phyloP scores from a whole-genome alignment of 2,888 invertebrate genomes.

The Leptinotarsa juncta region DNA sequence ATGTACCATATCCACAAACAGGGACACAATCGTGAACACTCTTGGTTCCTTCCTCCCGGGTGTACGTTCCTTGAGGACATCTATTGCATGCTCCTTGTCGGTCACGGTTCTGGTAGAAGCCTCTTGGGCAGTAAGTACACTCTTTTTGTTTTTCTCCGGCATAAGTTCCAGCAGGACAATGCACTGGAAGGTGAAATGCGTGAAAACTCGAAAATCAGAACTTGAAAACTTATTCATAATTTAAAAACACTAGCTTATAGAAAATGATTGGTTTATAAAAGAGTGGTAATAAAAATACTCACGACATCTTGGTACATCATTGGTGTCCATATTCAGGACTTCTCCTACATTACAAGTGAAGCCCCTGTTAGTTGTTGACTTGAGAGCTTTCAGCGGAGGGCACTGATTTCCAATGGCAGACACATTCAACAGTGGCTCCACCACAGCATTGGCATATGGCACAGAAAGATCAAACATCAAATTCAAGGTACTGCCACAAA shows the following conservation, averaged over 20 bases:
- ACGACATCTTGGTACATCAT: constrained; percentile 92
- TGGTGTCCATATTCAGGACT: constrained; percentile 92
- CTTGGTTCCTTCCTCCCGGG: constrained; percentile 90
- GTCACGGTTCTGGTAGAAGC: constrained; percentile 93
- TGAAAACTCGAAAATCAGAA: background rate
- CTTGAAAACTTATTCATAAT: too few relatives aligned
- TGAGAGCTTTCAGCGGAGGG: constrained; percentile 88
- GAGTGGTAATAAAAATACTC: constrained; percentile 65
- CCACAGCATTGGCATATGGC: constrained; percentile 90
- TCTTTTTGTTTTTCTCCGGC: constrained; percentile 90
- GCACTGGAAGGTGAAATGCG: constrained; percentile 70
- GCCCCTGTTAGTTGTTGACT: constrained; percentile 86
- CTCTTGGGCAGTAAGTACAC: constrained; percentile 91
- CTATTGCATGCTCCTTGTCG: constrained; percentile 90
- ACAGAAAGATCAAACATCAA: constrained; percentile 94
- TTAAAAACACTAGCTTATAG: too few relatives aligned
- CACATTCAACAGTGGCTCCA: constrained; percentile 89
- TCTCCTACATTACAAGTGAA: constrained; percentile 95
- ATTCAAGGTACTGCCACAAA: constrained; percentile 93
- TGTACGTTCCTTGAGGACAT: constrained; percentile 94
- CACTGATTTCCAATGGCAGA: constrained; percentile 93
- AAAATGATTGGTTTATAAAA: too few relatives aligned
- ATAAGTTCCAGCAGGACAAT: constrained; percentile 97
- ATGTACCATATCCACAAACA: constrained; percentile 96
- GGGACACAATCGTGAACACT: constrained; percentile 88